phyloP scores from a whole-genome alignment of 2,113 vertebrate genomes.

The Pimephales promelas region DNA sequence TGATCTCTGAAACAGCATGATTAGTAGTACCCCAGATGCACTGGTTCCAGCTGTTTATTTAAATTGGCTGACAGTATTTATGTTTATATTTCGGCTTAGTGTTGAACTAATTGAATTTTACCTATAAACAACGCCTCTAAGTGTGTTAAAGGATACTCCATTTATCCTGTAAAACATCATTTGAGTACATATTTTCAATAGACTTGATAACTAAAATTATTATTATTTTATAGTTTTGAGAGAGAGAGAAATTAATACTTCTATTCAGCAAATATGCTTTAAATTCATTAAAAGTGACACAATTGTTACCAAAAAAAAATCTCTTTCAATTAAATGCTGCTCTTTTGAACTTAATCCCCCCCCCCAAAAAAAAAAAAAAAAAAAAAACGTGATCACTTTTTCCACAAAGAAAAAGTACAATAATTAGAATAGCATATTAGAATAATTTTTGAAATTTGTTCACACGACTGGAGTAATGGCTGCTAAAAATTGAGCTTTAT shows the following conservation, averaged over 20 bases:
- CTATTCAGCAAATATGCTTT: not conserved
- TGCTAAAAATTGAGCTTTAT: too few species aligned
- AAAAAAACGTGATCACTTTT: not conserved
- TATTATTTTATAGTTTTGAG: not conserved
- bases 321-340: not conserved
- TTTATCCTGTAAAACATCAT: not conserved
- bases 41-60: slow-evolving; percentile 9
- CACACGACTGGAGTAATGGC: too few species aligned
- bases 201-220: not conserved
- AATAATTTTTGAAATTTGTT: not conserved
- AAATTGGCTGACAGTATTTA: slow-evolving; percentile 12
- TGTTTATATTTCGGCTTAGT: slow-evolving; percentile 23
- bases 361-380: too few species aligned
- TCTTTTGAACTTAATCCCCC: not conserved
- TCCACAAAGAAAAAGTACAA: too few species aligned
- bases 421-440: too few species aligned
- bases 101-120: slow-evolving; percentile 19
- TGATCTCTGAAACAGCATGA: slow-evolving; percentile 48
- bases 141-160: not conserved
- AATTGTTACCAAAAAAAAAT: too few species aligned
- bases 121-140: not conserved
- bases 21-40: slow-evolving; percentile 41
- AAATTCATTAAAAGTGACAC: not conserved
- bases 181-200: not conserved
- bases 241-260: not conserved